phyloP scores from a whole-genome alignment of 2,888 invertebrate species.

The Lasioglossum zephyrum region DNA sequence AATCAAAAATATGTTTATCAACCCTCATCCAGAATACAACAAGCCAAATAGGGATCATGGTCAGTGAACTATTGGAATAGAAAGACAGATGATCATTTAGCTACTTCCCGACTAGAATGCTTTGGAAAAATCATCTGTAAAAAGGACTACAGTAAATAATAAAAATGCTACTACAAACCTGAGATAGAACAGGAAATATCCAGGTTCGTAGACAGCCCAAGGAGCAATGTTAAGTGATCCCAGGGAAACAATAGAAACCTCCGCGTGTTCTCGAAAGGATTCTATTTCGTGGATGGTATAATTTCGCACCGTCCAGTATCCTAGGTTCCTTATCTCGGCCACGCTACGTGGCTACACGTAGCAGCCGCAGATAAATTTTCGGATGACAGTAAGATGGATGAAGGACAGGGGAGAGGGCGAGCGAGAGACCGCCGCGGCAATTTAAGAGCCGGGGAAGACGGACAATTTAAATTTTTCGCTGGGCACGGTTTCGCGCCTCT shows the following conservation, averaged over 20 bases:
- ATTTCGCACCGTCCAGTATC: slow-evolving; percentile 34
- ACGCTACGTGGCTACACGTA: slow-evolving; percentile 33
- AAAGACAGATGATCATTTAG: not conserved
- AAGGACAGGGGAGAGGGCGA: slow-evolving; percentile 55
- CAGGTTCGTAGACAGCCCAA: not conserved
- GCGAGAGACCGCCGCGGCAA: slow-evolving; percentile 38
- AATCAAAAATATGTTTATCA: no score
- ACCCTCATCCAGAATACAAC: no score
- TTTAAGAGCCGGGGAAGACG: slow-evolving; percentile 51
- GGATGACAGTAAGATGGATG: slow-evolving; percentile 68
- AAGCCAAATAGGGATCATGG: not conserved
- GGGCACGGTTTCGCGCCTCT: slow-evolving; percentile 43
- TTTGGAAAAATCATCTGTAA: not conserved
- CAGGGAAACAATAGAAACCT: not conserved
- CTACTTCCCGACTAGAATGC: no score
- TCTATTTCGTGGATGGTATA: slow-evolving; percentile 31
- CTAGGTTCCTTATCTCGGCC: slow-evolving; percentile 30
- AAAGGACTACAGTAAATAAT: not conserved
- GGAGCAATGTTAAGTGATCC: not conserved
- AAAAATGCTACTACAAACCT: not conserved
- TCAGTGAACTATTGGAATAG: no score
- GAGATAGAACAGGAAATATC: no score
- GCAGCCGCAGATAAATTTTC: slow-evolving; percentile 64
- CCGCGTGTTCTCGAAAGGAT: not conserved
- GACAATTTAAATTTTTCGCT: slow-evolving; percentile 69